Base-by-base conservation (phyloP, 2,888 invertebrate species). In the Dynastes tityus region DNA sequence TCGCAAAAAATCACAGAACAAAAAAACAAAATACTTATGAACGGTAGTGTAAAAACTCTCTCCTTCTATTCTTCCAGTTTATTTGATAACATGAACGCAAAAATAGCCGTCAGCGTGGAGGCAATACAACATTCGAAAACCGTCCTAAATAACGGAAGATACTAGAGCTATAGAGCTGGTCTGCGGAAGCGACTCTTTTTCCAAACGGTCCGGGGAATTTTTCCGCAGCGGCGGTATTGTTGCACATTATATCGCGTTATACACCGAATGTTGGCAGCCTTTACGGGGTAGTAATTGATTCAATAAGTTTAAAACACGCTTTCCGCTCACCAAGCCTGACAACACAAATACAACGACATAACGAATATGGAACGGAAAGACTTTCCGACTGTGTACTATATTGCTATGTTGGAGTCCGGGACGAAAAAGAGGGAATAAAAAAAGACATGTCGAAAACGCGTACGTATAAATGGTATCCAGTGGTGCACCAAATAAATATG, bases 251-350 rank as follows among this genome's bases (percentile, higher is more conserved):
- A 83, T 81, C 82, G 73, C 73, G 73, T 58, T 73, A 61, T 84
- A 83, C 82, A 84, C 85, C 85, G 86, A 85, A 84, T 87, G 86
- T 87, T 88, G 85, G 87, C 87, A 87, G 87, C 88, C 88, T 87
- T 88, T 87, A 86, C 70, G 87, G 86, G 88, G 87, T 85, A 87
- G 85, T 88, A 88, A 88, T 88, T 88, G 88, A 88, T 88, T 88
- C 88, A 88, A 88, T 88, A 88, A 88, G 87, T 83, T 86, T 85
- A 88, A 86, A 88, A 88, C 88, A 88, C 88, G 88, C 84, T 83
- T 83, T 80, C 79, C 76, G 76, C 67, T 65, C 37, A 83, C 84
- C 85, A 83, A 55, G 84, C 85, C 85, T 84, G 84, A 84, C 86
- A 84, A 84, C 82, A 86, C 86, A 87, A 87, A 87, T 87, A 87